A percentile compares a stretch with the other conserved stretches of the same genome.
phyloP scores from a whole-genome alignment of 2,113 vertebrate genomes.

The Trematomus loennbergii region DNA sequence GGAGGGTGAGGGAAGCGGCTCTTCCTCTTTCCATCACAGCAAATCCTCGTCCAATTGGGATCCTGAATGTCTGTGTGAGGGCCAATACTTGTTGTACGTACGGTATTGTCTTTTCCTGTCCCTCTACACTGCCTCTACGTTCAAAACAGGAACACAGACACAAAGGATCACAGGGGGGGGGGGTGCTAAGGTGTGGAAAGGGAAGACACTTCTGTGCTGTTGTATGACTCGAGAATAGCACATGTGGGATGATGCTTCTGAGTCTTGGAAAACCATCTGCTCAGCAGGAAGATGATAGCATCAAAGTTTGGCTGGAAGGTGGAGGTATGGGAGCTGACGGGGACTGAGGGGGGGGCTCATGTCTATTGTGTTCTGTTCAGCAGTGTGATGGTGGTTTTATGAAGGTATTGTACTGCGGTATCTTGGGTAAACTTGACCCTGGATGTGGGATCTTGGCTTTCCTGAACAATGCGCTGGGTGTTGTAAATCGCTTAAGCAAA shows the following conservation, averaged over 20 bases:
- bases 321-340: constrained; percentile 13
- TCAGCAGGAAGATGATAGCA: constrained; percentile 71
- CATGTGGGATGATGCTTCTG: constrained; percentile 57
- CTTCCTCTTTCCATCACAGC: constrained; percentile 74
- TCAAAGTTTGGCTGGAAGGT: constrained; percentile 56
- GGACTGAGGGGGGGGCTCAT: not conserved
- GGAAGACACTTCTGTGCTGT: constrained; percentile 50
- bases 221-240: constrained; percentile 36
- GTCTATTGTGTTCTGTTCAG: constrained; percentile 61
- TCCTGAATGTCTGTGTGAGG: constrained; percentile 58
- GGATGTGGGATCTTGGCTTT: constrained; percentile 56
- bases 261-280: constrained; percentile 72
- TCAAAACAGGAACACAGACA: constrained; percentile 78
- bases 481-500: constrained; percentile 11
- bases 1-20: not conserved
- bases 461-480: constrained; percentile 44
- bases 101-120: constrained; percentile 65
- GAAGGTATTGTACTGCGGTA: constrained; percentile 66
- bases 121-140: constrained; percentile 12
- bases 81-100: constrained; percentile 34
- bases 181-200: constrained; percentile 48
- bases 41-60: constrained; percentile 51
- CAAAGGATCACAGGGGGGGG: constrained; percentile 59
- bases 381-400: constrained; percentile 50
- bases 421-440: constrained; percentile 75